Evolutionary conservation across 2,888 invertebrate species (phyloP), one percentile per base, ranked within the genome.

Genomic region (Leptinotarsa rubiginosa): DNA sequence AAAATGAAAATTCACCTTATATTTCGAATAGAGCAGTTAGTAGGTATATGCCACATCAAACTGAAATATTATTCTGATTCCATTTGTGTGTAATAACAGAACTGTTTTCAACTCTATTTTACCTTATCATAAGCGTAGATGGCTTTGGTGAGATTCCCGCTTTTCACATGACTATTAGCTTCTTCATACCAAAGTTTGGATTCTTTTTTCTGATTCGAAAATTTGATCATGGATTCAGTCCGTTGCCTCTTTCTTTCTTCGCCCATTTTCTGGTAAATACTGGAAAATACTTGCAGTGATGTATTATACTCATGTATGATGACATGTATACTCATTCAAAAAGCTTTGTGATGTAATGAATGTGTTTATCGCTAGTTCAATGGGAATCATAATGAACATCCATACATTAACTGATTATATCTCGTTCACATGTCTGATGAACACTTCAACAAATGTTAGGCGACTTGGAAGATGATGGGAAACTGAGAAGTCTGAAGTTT

Each of bases 141-240:
- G 0, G 95, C 94, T 83, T 93, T 92, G 20, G 91, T 89, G 81
- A 93, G 93, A 86, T 93, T 92, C 15, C 94, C 93, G 78, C 91
- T 91, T 88, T 95, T 95, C 85, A 93, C 90, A 83, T 96, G 94
- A 49, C 93, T 93, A 18, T 91, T 90, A 13, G 95, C 94, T 86
- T 96, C 96, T 85, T 95, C 95, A 47, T 93, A 92, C 82, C 93
- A 90, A 71, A 95, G 89, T 85, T 94, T 94, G 0, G 93, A 92
- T 82, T 87, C 87, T 72, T 86, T 87, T 76, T 85, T 85, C 75
- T 86, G 86, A 31, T 82, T 83, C 22, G 83, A 81, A 56, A 85
- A 70, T 79, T 86, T 86, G 47, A 85, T 79, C 83, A 87, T 83
- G 4, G 87, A 87, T 52, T 84, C 86, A 47, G 84, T 85, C 67